Evolutionary conservation across 2,888 invertebrate species (phyloP).

Genomic region (Neoascia interrupta): DNA sequence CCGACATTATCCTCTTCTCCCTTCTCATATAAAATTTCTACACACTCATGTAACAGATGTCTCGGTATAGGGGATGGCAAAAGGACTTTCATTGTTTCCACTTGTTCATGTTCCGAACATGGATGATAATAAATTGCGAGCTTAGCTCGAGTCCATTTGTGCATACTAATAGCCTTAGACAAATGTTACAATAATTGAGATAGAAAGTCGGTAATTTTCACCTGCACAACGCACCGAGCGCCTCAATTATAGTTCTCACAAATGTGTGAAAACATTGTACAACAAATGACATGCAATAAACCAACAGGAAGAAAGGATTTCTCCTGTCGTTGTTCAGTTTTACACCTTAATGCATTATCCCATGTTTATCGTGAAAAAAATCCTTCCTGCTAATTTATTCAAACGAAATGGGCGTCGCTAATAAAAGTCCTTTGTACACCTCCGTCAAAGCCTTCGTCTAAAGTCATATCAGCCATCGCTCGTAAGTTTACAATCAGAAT

Average conservation of each 20-base stretch:
- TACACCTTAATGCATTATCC: constrained; percentile 53
- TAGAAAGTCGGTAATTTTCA: constrained; percentile 32
- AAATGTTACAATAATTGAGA: constrained; percentile 65
- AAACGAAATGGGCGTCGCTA: constrained; percentile 64
- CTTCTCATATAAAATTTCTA: constrained; percentile 11
- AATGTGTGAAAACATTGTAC: constrained; percentile 52
- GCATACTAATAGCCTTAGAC: constrained; percentile 24
- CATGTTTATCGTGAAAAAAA: constrained; percentile 18
- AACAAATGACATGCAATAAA: constrained; percentile 37
- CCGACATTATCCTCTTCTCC: not conserved
- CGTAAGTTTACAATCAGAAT: constrained; percentile 68
- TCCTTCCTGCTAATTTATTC: constrained; percentile 44
- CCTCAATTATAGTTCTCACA: constrained; percentile 54
- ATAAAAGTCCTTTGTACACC: constrained; percentile 74
- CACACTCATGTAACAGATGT: constrained; percentile 60
- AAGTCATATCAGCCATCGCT: constrained; percentile 62
- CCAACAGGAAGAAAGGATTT: constrained; percentile 51
- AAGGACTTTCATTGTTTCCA: not conserved
- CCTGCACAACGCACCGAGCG: constrained; percentile 40
- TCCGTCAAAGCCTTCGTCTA: constrained; percentile 49
- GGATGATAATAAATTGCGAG: constrained; percentile 45
- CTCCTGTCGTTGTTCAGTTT: constrained; percentile 7
- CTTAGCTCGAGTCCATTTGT: constrained; percentile 32
- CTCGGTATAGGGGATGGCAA: constrained; percentile 23
- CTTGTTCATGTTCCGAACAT: constrained; percentile 16